Percentiles rank a stretch among this genome's conserved stretches.
These are phyloP conservation scores for Griposia aprilina DNA, from an alignment of 2,888 invertebrate genomes.

Conservation along the genomic window DNA sequence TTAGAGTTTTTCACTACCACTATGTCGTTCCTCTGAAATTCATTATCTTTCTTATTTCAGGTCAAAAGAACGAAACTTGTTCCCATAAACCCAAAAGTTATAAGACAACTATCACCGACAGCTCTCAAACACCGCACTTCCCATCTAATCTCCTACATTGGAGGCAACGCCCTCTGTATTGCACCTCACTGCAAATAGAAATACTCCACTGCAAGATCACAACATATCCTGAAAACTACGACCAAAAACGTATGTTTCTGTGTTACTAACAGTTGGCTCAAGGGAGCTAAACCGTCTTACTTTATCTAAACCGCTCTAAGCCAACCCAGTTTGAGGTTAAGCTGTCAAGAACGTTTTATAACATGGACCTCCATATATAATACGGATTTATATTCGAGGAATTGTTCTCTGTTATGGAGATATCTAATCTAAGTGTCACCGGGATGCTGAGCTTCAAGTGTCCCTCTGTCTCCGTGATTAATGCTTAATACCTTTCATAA, in stretches of 20 bases:
- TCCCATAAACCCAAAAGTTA: constrained; percentile 1
- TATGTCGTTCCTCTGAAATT: not conserved
- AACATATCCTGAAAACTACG: constrained; percentile 38
- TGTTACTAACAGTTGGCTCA: constrained; percentile 37
- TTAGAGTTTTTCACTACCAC: not conserved
- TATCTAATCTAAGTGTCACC: constrained; percentile 57
- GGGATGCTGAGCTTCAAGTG: constrained; percentile 29
- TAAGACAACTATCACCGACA: constrained; percentile 1
- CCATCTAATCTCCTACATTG: constrained; percentile 24
- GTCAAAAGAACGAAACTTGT: not conserved
- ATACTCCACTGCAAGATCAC: constrained; percentile 38
- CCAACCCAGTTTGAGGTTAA: constrained; percentile 46
- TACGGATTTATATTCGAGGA: constrained; percentile 48
- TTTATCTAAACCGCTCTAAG: constrained; percentile 52
- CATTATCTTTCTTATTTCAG: constrained; percentile 3
- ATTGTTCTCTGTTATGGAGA: constrained; percentile 40
- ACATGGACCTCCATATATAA: constrained; percentile 43
- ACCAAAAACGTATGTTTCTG: constrained; percentile 44
- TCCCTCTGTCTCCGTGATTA: constrained; percentile 47
- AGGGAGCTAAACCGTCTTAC: constrained; percentile 38
- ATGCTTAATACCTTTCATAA: constrained; percentile 54
- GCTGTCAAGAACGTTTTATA: constrained; percentile 54
- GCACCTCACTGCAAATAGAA: constrained; percentile 40
- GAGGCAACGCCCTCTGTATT: constrained; percentile 38
- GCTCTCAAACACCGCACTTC: not conserved